phyloP scores from a whole-genome alignment of 1,140 invertebrate genomes.

The Zaprionus ornatus region DNA sequence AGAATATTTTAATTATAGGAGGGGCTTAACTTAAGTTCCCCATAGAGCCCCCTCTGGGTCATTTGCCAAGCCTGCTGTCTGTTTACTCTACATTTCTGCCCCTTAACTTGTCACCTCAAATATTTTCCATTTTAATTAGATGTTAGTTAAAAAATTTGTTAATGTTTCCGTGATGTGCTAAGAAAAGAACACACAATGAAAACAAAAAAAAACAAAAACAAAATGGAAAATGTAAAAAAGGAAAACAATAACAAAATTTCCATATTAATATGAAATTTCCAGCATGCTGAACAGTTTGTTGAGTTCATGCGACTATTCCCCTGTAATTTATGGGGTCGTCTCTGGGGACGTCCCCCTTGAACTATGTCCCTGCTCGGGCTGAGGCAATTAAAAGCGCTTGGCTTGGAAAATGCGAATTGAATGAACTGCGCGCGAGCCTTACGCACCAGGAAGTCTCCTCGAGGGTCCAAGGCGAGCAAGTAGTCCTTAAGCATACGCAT shows the following conservation, averaged over 20 bases:
- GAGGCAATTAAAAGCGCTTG: slow-evolving; percentile 54
- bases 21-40: not conserved
- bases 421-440: slow-evolving; percentile 65
- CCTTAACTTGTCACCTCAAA: not conserved
- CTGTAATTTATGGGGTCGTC: slow-evolving; percentile 60
- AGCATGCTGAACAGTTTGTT: slow-evolving; percentile 36
- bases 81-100: not conserved
- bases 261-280: slow-evolving; percentile 61
- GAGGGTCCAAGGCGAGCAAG: slow-evolving; percentile 26
- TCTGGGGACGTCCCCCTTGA: not conserved
- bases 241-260: slow-evolving; percentile 49
- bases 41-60: not conserved
- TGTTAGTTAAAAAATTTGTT: slow-evolving; percentile 59
- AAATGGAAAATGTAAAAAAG: not conserved
- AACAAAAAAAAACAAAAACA: slow-evolving; percentile 20
- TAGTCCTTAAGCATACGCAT: slow-evolving; percentile 50
- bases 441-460: slow-evolving; percentile 74
- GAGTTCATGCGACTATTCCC: slow-evolving; percentile 53
- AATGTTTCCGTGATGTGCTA: slow-evolving; percentile 28
- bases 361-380: not conserved
- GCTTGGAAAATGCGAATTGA: slow-evolving; percentile 75
- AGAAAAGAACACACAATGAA: not conserved
- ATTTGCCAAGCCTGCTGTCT: too few relatives aligned
- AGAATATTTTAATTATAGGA: not conserved
- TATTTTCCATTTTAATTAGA: slow-evolving; percentile 50